Percentiles rank a stretch among this genome's conserved stretches.
Evolutionary conservation across 2,888 invertebrate species (phyloP).

Genomic region (Heliconius ethilla): DNA sequence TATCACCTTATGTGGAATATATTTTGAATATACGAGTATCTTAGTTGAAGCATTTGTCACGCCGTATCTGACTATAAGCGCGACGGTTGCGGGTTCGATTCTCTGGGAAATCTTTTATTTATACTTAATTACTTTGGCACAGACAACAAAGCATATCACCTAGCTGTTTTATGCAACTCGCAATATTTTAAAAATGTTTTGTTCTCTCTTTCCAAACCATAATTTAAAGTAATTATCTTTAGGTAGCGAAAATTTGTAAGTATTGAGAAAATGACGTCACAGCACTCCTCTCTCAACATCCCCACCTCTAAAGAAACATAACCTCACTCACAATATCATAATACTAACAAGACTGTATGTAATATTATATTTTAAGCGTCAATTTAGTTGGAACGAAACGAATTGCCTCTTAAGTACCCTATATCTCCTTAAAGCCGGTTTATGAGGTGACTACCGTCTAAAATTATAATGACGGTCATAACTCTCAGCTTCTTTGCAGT

Average conservation of each 20-base stretch:
- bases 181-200: too few relatives aligned
- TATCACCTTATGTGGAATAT: background rate
- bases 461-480: constrained; percentile 40
- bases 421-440: constrained; percentile 28
- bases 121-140: too few relatives aligned
- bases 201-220: too few relatives aligned
- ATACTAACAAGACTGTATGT: constrained; percentile 13
- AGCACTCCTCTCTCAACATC: background rate
- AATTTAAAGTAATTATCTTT: too few relatives aligned
- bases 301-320: background rate
- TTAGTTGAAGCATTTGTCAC: background rate
- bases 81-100: too few relatives aligned
- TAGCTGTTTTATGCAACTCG: too few relatives aligned
- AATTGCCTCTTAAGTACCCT: constrained; percentile 31
- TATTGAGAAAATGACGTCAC: background rate
- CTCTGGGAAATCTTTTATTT: too few relatives aligned
- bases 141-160: background rate
- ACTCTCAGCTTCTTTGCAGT: constrained; percentile 37
- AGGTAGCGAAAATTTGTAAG: too few relatives aligned
- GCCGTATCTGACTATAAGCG: too few relatives aligned
- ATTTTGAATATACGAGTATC: background rate
- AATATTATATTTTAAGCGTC: constrained; percentile 31
- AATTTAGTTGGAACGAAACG: constrained; percentile 31
- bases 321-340: background rate
- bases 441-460: constrained; percentile 29